Base-by-base conservation (phyloP, 2,888 invertebrate genomes). In the Rhagium mordax region DNA sequence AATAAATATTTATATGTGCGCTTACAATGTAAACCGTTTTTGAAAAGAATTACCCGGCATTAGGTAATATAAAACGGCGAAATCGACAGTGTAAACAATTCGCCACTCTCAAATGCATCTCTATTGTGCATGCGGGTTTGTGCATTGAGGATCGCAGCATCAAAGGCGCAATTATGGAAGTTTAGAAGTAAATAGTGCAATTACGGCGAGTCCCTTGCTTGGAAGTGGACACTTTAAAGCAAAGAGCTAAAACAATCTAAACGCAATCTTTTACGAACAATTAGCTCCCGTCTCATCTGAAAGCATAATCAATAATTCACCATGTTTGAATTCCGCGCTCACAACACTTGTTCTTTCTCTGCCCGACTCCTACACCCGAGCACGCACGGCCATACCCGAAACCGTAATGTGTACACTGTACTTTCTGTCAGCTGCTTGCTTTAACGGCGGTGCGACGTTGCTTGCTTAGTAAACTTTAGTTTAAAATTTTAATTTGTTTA, bases 381-480 rank as follows among this genome's bases (percentile, higher is more conserved):
- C 69, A 71, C 51, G 47, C 67, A 72, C 83, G 65, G 53, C 0
- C 13, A 16, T 0, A 33, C 71, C 84, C 86, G 85, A 86, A 83
- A 88, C 74, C 76, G 80, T 79, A 84, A 82, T 81, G 83, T 79
- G 81, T 80, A 81, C 81, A 81, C 81, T 82, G 82, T 81, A 83
- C 81, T 86, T 86, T 87, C 87, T 91, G 91, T 92, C 92, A 91
- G 91, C 91, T 91, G 92, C 91, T 91, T 91, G 91, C 91, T 88
- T 91, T 89, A 91, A 91, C 91, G 90, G 91, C 90, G 91, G 90
- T 91, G 90, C 91, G 91, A 87, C 86, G 86, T 87, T 84, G 87
- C 87, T 87, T 87, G 87, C 87, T 87, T 87, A 85, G 87, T 87
- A 87, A 85, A 86, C 85, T 87, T 87, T 87, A 86, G 84, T 87